These are phyloP conservation scores for Neosilurus hyrtlii DNA, from an alignment of 2,797 vertebrate genomes.

Conservation along the genomic window DNA sequence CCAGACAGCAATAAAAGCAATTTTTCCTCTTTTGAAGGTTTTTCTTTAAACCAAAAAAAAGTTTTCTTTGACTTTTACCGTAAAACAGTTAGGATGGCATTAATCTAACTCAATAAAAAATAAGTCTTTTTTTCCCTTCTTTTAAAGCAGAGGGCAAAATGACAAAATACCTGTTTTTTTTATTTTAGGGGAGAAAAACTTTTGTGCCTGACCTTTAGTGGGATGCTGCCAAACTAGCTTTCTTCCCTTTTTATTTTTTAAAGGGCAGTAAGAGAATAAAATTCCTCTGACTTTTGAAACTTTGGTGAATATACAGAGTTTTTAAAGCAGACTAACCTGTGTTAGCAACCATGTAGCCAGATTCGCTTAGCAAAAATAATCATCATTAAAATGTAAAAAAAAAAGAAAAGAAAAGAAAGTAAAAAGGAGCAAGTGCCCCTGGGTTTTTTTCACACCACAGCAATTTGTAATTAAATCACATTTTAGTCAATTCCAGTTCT, in stretches of 20 bases:
- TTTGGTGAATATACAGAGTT: neutral
- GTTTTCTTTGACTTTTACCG: slow-evolving; percentile 20
- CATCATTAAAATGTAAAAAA: neutral
- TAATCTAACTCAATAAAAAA: neutral
- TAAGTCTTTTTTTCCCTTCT: neutral
- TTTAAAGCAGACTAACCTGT: too few relatives aligned
- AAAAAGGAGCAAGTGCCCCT: neutral
- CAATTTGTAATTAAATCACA: neutral
- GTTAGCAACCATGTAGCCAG: neutral
- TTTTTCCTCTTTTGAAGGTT: neutral
- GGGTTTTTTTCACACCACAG: neutral
- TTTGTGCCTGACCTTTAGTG: slow-evolving; percentile 23
- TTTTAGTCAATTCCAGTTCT: neutral
- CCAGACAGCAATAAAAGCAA: too few relatives aligned
- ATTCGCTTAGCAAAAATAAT: neutral
- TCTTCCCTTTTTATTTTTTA: neutral
- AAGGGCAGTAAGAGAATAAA: neutral
- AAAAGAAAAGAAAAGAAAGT: neutral
- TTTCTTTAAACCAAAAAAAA: neutral
- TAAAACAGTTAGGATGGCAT: neutral
- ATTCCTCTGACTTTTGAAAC: neutral
- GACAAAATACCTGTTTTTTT: neutral
- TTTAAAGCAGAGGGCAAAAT: neutral
- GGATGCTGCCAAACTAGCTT: neutral
- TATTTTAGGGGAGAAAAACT: neutral